These are phyloP conservation scores for Amblyjoppa proteus DNA, from an alignment of 2,888 invertebrate species.

Conservation along the genomic window DNA sequence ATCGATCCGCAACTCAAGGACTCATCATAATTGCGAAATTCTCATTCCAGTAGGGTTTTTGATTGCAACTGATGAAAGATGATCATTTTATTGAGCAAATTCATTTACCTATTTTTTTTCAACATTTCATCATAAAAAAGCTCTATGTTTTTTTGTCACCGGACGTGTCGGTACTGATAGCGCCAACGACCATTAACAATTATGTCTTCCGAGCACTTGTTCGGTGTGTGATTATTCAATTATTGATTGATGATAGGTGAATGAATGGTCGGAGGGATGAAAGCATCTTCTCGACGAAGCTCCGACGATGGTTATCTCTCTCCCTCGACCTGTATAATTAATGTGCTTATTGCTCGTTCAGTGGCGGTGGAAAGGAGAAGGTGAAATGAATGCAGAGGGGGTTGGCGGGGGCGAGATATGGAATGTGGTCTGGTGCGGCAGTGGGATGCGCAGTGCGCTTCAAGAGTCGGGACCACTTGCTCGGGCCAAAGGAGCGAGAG, in stretches of 20 bases:
- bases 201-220: background rate
- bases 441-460: conserved; percentile 49
- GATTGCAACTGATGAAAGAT: too few relatives aligned
- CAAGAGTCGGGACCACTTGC: conserved; percentile 60
- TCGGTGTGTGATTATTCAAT: conserved; percentile 42
- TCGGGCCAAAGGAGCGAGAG: conserved; percentile 53
- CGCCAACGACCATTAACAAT: background rate
- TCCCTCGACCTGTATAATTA: conserved; percentile 52
- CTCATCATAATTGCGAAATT: too few relatives aligned
- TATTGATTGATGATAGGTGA: conserved; percentile 30
- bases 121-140: too few relatives aligned
- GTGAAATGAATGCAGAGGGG: conserved; percentile 41
- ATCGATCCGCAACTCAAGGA: too few relatives aligned
- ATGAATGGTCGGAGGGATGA: conserved; percentile 34
- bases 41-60: too few relatives aligned
- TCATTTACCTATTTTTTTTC: too few relatives aligned
- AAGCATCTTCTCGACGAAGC: conserved; percentile 20
- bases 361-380: conserved; percentile 20
- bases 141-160: background rate
- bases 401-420: conserved; percentile 57
- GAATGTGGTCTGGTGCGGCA: conserved; percentile 62
- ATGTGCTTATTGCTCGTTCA: conserved; percentile 47
- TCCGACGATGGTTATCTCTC: conserved; percentile 13
- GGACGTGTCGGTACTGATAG: too few relatives aligned
- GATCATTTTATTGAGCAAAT: too few relatives aligned